Conservation (phyloP, 2,797 vertebrate species). For the Rhinichthys osculus region DNA sequence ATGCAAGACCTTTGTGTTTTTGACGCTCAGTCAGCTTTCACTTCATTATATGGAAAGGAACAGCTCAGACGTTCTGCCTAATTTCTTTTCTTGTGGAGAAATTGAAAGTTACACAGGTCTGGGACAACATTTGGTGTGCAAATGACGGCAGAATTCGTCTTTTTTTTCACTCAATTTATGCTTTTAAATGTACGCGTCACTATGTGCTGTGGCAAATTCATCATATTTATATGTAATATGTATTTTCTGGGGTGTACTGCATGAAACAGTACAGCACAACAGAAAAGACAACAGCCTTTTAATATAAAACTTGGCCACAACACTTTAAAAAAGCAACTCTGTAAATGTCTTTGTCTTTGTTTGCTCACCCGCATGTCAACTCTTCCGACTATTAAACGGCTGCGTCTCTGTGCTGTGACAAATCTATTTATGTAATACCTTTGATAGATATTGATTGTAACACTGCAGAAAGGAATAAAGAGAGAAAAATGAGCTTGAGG, state of each 20-base stretch:
- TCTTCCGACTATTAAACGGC: slow-evolving; percentile 65
- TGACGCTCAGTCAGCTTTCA: background rate
- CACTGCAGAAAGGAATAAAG: slow-evolving; percentile 72
- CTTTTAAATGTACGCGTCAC: background rate
- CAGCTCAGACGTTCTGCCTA: background rate
- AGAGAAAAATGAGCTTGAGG: slow-evolving; percentile 79
- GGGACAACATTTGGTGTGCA: background rate
- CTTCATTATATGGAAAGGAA: background rate
- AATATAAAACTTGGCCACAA: too few relatives aligned
- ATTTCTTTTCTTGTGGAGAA: background rate
- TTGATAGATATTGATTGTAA: slow-evolving; percentile 81
- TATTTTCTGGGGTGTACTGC: background rate
- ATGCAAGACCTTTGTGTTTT: background rate
- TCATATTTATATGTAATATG: background rate
- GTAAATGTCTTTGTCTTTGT: background rate
- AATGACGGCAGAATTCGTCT: background rate
- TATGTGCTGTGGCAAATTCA: background rate
- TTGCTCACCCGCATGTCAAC: background rate
- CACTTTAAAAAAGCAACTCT: background rate
- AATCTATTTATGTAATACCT: slow-evolving; percentile 81
- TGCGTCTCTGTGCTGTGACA: slow-evolving; percentile 75
- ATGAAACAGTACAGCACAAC: background rate
- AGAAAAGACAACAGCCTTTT: background rate
- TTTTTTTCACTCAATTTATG: too few relatives aligned
- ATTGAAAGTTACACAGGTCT: background rate